Evolutionary conservation across 2,113 vertebrate genomes (phyloP).

Genomic region (Cacatua alba): DNA sequence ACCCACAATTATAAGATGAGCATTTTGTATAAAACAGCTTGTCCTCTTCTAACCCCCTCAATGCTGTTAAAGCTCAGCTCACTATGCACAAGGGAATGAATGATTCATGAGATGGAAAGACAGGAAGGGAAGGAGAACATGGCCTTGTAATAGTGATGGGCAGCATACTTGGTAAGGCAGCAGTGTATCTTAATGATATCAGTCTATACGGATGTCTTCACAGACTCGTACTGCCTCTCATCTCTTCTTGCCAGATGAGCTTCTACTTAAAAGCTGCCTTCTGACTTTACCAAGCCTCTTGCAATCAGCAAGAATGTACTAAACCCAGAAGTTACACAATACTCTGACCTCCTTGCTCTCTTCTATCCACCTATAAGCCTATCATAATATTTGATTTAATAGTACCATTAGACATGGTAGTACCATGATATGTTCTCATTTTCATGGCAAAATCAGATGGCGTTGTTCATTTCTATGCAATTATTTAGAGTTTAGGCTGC

Average conservation of each 20-base stretch:
- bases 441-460: background rate
- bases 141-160: background rate
- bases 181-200: background rate
- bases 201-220: background rate
- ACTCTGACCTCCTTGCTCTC: background rate
- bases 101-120: conserved; percentile 21
- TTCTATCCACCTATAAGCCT: background rate
- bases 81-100: background rate
- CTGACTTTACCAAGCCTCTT: background rate
- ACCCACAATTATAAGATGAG: background rate
- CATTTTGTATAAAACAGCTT: background rate
- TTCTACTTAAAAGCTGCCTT: background rate
- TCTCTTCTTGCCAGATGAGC: background rate
- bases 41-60: background rate
- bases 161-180: background rate
- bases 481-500: background rate
- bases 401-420: background rate
- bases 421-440: background rate
- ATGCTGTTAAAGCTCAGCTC: background rate
- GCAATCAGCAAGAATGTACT: background rate
- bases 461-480: background rate
- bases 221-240: rapidly evolving
- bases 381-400: background rate
- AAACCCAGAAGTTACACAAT: background rate
- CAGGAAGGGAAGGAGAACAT: background rate